These are phyloP conservation scores for Tenodera sinensis DNA, from an alignment of 2,888 invertebrate species.

Conservation along the genomic window DNA sequence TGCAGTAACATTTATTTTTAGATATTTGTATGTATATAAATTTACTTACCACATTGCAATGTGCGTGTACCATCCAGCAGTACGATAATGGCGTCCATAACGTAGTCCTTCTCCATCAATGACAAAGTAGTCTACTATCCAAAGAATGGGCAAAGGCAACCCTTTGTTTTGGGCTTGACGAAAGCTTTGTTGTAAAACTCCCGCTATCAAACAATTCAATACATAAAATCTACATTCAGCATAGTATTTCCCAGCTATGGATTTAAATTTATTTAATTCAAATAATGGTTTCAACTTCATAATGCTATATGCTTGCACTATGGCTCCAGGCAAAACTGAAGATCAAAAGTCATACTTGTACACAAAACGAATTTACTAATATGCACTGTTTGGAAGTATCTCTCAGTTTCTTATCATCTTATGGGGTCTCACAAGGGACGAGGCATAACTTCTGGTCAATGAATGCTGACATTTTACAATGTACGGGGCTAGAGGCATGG, in stretches of 20 bases:
- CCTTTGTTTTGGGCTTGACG: conserved; percentile 53
- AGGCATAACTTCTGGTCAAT: too few species aligned
- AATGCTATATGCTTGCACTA: too few species aligned
- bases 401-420: too few species aligned
- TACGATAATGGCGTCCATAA: conserved; percentile 53
- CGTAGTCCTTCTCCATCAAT: conserved; percentile 58
- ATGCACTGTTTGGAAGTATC: too few species aligned
- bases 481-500: too few species aligned
- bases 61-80: conserved; percentile 58
- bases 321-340: too few species aligned
- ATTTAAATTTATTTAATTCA: not conserved
- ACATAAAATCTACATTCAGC: not conserved
- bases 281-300: too few species aligned
- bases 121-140: conserved; percentile 59
- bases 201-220: conserved; percentile 44
- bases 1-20: not conserved
- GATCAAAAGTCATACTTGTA: too few species aligned
- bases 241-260: not conserved
- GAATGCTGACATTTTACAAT: too few species aligned
- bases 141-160: conserved; percentile 55
- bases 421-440: too few species aligned
- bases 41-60: conserved; percentile 52
- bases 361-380: too few species aligned
- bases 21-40: not conserved
- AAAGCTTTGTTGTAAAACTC: conserved; percentile 51